Base-by-base conservation (phyloP, 2,888 invertebrate genomes). In the Sinotaia quadrata region DNA sequence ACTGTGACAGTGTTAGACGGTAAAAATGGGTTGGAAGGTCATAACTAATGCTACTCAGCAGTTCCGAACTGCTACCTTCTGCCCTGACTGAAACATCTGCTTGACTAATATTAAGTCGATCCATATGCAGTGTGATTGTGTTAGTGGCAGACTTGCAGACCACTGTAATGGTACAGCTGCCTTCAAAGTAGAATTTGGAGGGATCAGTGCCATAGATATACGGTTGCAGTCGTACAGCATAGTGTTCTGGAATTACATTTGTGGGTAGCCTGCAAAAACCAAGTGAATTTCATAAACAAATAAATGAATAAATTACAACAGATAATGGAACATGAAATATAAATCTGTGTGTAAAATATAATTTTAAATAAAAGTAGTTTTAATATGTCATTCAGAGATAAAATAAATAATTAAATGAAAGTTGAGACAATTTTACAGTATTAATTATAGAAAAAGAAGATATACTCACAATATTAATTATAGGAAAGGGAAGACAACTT, bases 101-200 rank as follows among this genome's bases (percentile, higher is more conserved):
- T 1, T 44, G 31, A 12, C 34, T 1, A 18, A 72, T 44, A 27
- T 33, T 61, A 18, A 68, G 58, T 18, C 56, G 60, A 41, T 65
- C 59, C 52, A 58, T 51, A 84, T 95, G 95, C 74, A 95, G 90
- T 0, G 93, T 93, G 21, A 95, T 90, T 84, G 92, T 92, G 61
- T 90, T 90, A 10, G 92, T 92, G 0, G 60, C 34, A 3, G 67
- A 52, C 0, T 51, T 33, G 67, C 80, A 81, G 2, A 67, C 24
- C 27, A 80, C 68, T 7, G 47, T 44, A 29, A 83, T 74, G 52
- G 49, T 66, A 10, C 76, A 72, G 5, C 8, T 41, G 1, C 82
- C 82, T 29, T 71, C 56, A 58, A 78, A 78, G 36, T 41, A 63
- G 65, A 83, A 83, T 8, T 56, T 31, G 7, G 66, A 60, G 0